These are phyloP conservation scores for Yponomeuta sedellus DNA, from an alignment of 2,888 invertebrate genomes.

Conservation along the genomic window DNA sequence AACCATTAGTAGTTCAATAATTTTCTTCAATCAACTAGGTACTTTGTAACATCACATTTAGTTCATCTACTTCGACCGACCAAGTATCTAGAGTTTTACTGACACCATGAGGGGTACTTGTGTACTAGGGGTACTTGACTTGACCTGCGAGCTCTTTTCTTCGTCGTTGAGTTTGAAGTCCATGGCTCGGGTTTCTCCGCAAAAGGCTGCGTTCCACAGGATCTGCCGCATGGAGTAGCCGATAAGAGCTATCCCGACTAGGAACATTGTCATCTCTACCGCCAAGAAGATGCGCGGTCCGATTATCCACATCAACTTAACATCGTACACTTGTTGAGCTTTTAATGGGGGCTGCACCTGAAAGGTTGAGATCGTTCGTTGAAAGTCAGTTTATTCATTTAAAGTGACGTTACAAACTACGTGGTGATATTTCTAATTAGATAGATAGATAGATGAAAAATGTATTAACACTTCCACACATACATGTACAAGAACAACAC, in stretches of 20 bases:
- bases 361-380: conserved; percentile 22
- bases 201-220: conserved; percentile 24
- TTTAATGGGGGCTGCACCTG: conserved; percentile 47
- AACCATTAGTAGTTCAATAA: too few relatives aligned
- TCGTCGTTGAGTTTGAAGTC: conserved; percentile 24
- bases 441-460: too few relatives aligned
- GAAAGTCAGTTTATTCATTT: too few relatives aligned
- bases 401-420: too few relatives aligned
- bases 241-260: conserved; percentile 31
- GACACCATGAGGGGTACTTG: background rate
- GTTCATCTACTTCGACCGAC: background rate
- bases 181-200: conserved; percentile 24
- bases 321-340: conserved; percentile 29
- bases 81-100: background rate
- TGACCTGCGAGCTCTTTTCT: conserved; percentile 21
- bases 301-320: conserved; percentile 37
- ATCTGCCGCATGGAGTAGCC: conserved; percentile 26
- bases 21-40: too few relatives aligned
- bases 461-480: too few relatives aligned
- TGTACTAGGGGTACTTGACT: too few relatives aligned
- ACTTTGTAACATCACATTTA: background rate
- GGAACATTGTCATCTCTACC: conserved; percentile 28
- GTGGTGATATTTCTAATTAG: too few relatives aligned
- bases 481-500: too few relatives aligned
- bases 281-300: conserved; percentile 33